Evolutionary conservation across 2,113 vertebrate species (phyloP), one percentile per base, ranked within the genome.

Genomic region (Smithornis capensis): DNA sequence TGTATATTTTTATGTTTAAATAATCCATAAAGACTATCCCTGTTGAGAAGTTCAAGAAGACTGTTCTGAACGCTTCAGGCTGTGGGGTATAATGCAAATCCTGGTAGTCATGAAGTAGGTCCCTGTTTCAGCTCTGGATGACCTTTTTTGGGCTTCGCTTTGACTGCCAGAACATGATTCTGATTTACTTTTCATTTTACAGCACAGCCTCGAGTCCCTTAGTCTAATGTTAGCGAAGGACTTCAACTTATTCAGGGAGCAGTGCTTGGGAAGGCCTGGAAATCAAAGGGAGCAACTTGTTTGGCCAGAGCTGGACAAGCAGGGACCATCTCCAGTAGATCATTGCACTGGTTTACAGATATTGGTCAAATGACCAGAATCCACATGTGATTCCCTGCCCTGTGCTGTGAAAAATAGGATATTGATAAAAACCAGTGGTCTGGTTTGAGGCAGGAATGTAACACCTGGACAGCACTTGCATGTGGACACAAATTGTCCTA

Each of bases 21-120:
- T 96, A 95, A 95, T 95, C 94, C 94, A 96, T 96, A 93, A 95
- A 94, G 79, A 62, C 73, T 52, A 40, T 95, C 89, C 87, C 73
- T 73, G 79, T 18, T 96, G 91, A 95, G 91, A 81, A 87, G 94
- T 92, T 95, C 85, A 75, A 9, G n/a, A 81, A 79, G 76, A 45
- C 65, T 78, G 37, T 17, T 95, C 82, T 35, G 67, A 84, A 69
- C 56, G 55, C 65, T 94, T 31, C 53, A 7, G 89, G 94, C 83
- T 87, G 60, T 25, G 6, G 62, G 80, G 59, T 4, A 37, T 25
- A 85, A 55, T 8, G 45, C 68, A 85, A 75, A 87, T 29, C 60
- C 89, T 80, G 70, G 45, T 38, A 69, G 28, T 35, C 68, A 21
- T 5, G 22, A 15, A 28, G 38, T 2, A 62, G 64, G 65, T 73